Evolutionary conservation across 2,113 vertebrate species (phyloP), one percentile per base, ranked within the genome.

Genomic region (Oophaga pumilio): DNA sequence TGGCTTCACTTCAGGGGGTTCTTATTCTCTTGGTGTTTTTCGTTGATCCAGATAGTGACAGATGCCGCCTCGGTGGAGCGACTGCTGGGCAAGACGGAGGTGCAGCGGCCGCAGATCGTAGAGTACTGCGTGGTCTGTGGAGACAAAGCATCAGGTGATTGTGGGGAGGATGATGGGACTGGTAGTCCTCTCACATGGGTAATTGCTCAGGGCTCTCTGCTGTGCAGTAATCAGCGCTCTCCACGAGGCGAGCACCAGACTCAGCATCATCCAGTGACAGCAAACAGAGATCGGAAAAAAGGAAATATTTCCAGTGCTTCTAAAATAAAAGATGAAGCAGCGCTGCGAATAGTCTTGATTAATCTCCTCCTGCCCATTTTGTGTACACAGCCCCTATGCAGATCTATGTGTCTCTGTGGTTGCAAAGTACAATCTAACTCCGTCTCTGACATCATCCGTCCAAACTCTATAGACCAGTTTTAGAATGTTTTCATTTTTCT

Each of bases 121-220:
- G 98, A 99, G 88, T 99, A 98, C 91, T 99, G 98, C 60, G 94
- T 99, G 71, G 98, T 99, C 89, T 99, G 98, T 90, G 98, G 98
- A 2, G 98, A 99, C 94, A 99, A 99, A 95, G 98, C 98, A 88
- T 99, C 98, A 92, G 98, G 98, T 99, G 95, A 89, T 92, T 86
- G 86, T 74, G 71, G 71, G 22, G 71, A 24, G 9, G 22, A 66
- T 24, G 62, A n/a, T 4, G 62, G 62, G 62, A 1, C 20, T 68
- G n/a, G n/a, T 24, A 26, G n/a, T 68, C 26, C n/a, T 11, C n/a
- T 68, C n/a, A 43, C 33, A 43, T 43, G 33, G 33, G 5, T 6
- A 8, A 33, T 28, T 71, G 26, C 17, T 71, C 22, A 71, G 28
- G 68, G 28, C 6, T 71, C 66, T 69, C 66, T 28, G 68, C 26